Base-by-base conservation (phyloP, 1,140 invertebrate genomes). In the Hyles vespertilio region DNA sequence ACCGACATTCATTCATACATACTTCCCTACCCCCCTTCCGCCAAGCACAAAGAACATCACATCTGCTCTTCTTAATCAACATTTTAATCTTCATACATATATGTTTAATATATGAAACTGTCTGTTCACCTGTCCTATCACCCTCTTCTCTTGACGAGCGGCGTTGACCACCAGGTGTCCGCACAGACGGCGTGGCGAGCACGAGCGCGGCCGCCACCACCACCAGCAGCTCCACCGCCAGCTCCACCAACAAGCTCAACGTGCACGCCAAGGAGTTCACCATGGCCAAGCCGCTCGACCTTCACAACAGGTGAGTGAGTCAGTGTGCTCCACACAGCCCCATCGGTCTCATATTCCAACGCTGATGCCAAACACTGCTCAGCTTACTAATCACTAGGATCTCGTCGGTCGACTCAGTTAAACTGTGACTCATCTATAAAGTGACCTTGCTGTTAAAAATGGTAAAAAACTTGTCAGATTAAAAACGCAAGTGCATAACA, bases 211-310 rank as follows among this genome's bases (percentile, higher is more conserved):
- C 63, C 47, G 59, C 59, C 72, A 74, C 79, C 12, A 54, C 60
- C 12, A 58, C 75, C 60, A 44, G 47, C 32, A 49, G 46, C n/a
- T 32, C 63, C 43, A 65, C 72, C 55, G 34, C 67, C 2, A 58
- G 70, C 0, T 55, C 79, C 6, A 60, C 69, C 61, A 92, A 91
- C 74, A 93, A 94, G 89, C 90, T 96, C 69, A 96, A 96, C 83
- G 94, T 95, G 55, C 94, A 96, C 89, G 95, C 95, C 48, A 95
- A 95, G 88, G 95, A 96, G 90, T 96, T 96, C 82, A 95, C 94
- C 65, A 94, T 95, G 94, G 79, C 84, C 58, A 92, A 92, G 84
- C 89, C 91, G 43, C 91, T 91, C 81, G 92, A 92, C 66, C 87
- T 90, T 69, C 90, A 92, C 76, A 89, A 84, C 79, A 91, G 90